Base-by-base conservation (phyloP, 1,140 invertebrate species). In the Ectropis grisescens region DNA sequence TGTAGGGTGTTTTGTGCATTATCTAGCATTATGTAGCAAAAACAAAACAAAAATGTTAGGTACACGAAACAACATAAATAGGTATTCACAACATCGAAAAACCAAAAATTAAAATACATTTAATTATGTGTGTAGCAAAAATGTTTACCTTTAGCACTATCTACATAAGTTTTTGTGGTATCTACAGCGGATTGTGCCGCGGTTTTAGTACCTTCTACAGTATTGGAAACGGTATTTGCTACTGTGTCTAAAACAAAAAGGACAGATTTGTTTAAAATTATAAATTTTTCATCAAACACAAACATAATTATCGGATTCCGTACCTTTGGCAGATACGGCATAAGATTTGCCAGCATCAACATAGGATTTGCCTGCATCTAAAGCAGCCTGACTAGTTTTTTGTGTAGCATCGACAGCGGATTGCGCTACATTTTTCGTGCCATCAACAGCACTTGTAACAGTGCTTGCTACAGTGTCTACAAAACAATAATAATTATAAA, bases 291-390 rank as follows among this genome's bases (percentile, higher is more conserved):
- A n/a, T n/a, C n/a, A n/a, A n/a, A n/a, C n/a, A n/a, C n/a, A n/a
- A n/a, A n/a, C n/a, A n/a, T n/a, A n/a, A n/a, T n/a, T n/a, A n/a
- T n/a, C n/a, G n/a, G n/a, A n/a, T n/a, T n/a, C n/a, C n/a, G 29
- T 68, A 75, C 64, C 68, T 78, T 61, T 71, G 8, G 64, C 50
- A 26, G 45, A 55, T 39, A 56, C 58, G 26, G 64, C 40, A 34
- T 52, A 67, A 3, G 48, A 19, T 19, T 19, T 3, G 3, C 16
- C 16, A 19, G 16, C 8, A 19, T 3, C 16, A 3, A 19, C 3
- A 19, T 3, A 3, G 3, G 16, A 19, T 8, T 19, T 3, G 3
- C 16, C 16, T 3, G 16, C 8, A 19, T 3, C 16, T 4, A 19
- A 19, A 19, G 16, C 16, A 19, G 16, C 3, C 16, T 19, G 16